Evolutionary conservation across 2,797 vertebrate species (phyloP).

Genomic region (Serranus cabrilla): DNA sequence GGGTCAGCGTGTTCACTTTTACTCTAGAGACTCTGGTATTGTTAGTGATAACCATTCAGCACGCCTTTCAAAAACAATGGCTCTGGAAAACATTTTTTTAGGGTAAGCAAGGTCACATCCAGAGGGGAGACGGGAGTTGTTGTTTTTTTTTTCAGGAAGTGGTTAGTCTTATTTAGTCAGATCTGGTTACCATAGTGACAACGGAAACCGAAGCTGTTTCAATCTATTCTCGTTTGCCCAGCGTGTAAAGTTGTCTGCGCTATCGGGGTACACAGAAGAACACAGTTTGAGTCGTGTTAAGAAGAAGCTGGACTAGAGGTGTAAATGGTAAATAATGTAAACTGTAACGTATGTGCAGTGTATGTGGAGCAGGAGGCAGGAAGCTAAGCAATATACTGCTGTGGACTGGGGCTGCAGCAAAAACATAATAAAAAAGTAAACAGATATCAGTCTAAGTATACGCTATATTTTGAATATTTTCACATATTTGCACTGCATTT

Average conservation of each 20-base stretch:
- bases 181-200: constrained; percentile 36
- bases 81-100: constrained; percentile 39
- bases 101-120: constrained; percentile 51
- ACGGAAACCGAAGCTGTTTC: constrained; percentile 19
- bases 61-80: constrained; percentile 54
- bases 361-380: too few species aligned
- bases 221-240: neutral
- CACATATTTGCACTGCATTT: too few species aligned
- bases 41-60: constrained; percentile 44
- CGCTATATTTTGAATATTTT: too few species aligned
- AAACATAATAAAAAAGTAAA: too few species aligned
- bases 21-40: constrained; percentile 37
- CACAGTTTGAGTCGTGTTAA: neutral
- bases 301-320: neutral
- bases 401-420: too few species aligned
- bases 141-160: constrained; percentile 33
- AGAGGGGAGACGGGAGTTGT: constrained; percentile 16
- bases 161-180: constrained; percentile 35
- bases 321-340: neutral
- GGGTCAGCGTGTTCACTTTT: constrained; percentile 31
- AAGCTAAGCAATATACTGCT: too few species aligned
- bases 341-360: too few species aligned
- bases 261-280: neutral
- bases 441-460: too few species aligned
- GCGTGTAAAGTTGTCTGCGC: neutral